phyloP scores from a whole-genome alignment of 2,888 invertebrate genomes.

The Drosophila emarginata region DNA sequence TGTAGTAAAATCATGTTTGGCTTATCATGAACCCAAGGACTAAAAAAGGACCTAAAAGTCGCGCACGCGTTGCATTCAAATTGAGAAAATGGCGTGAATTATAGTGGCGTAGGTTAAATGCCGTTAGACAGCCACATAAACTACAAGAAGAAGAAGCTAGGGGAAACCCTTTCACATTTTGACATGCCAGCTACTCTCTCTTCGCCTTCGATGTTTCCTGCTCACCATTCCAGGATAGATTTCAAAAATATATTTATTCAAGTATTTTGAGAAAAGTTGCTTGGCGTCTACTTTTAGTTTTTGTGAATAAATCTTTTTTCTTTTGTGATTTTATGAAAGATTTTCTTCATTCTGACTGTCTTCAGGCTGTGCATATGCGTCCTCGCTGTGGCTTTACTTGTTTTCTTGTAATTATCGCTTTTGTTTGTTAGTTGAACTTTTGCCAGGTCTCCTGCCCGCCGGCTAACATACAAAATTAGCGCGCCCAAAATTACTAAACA shows the following conservation, averaged over 20 bases:
- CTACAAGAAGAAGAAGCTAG: constrained; percentile 35
- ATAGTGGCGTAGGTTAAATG: constrained; percentile 81
- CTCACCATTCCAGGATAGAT: constrained; percentile 29
- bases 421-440: constrained; percentile 75
- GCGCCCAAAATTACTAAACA: constrained; percentile 75
- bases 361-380: neutral
- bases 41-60: constrained; percentile 33
- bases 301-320: constrained; percentile 63
- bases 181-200: constrained; percentile 38
- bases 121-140: constrained; percentile 78
- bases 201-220: too few species aligned
- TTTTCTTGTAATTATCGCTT: constrained; percentile 78
- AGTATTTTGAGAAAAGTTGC: constrained; percentile 48
- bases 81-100: constrained; percentile 77
- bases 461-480: constrained; percentile 79
- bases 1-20: constrained; percentile 81
- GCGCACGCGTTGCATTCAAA: constrained; percentile 74
- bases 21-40: constrained; percentile 67
- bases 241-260: constrained; percentile 50
- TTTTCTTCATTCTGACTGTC: constrained; percentile 18
- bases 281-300: constrained; percentile 71
- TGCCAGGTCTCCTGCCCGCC: constrained; percentile 69
- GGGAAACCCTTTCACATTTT: constrained; percentile 69
- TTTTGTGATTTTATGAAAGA: constrained; percentile 51
- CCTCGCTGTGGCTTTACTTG: constrained; percentile 38